Conservation (phyloP, 2,888 invertebrate species). For the Nebria salina region DNA sequence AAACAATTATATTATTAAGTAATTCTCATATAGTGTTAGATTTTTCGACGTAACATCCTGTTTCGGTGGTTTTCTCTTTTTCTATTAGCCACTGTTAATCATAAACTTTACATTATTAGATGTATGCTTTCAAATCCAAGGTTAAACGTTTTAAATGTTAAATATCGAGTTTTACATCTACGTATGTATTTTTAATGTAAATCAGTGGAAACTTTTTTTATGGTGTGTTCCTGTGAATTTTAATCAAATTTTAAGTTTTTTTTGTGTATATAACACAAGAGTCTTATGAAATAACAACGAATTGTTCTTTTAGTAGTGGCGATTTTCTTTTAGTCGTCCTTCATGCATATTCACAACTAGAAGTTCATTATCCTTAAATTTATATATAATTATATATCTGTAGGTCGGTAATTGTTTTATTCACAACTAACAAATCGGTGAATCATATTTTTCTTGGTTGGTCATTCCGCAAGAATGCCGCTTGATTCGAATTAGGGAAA, state of each 20-base stretch:
- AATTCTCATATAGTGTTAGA: not conserved
- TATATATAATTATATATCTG: not conserved
- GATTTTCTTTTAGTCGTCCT: not conserved
- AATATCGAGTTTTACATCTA: not conserved
- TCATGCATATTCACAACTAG: not conserved
- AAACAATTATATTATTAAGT: not conserved
- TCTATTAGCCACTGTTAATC: not conserved
- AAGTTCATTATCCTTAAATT: not conserved
- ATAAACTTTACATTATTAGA: not conserved
- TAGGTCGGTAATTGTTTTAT: not conserved
- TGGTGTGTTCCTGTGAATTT: too few species aligned
- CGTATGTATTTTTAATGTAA: too few species aligned
- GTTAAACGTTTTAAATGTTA: not conserved
- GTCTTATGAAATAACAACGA: too few species aligned
- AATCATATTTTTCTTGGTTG: not conserved
- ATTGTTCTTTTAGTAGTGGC: too few species aligned
- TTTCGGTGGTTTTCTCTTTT: not conserved
- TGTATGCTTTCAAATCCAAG: not conserved
- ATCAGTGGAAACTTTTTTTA: too few species aligned
- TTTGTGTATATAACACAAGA: too few species aligned
- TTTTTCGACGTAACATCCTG: not conserved
- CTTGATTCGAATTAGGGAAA: not conserved
- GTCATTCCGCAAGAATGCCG: not conserved
- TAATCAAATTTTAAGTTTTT: too few species aligned
- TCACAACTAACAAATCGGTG: not conserved